Evolutionary conservation across 2,113 vertebrate species (phyloP).

Genomic region (Labeo rohita): DNA sequence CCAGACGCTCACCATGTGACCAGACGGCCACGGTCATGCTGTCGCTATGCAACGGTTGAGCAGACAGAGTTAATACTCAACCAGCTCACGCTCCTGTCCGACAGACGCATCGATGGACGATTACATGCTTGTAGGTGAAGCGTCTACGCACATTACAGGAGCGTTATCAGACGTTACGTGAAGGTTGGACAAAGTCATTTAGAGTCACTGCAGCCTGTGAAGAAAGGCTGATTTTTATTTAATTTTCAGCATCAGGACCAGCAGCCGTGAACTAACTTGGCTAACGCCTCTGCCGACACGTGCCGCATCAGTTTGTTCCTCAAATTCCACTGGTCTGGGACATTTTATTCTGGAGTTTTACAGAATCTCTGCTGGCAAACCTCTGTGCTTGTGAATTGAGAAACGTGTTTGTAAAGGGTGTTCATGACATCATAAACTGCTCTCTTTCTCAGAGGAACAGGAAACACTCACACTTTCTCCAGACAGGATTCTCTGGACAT

Average conservation of each 20-base stretch:
- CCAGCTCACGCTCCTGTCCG: neutral
- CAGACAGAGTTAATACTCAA: neutral
- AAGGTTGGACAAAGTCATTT: neutral
- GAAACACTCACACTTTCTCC: slow-evolving; percentile 90
- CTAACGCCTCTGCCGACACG: too few relatives aligned
- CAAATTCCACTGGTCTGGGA: too few relatives aligned
- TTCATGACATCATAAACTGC: neutral
- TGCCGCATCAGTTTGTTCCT: too few relatives aligned
- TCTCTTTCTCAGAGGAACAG: neutral
- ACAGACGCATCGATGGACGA: neutral
- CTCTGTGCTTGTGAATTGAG: neutral
- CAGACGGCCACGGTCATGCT: neutral
- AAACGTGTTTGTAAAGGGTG: neutral
- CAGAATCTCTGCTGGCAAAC: neutral
- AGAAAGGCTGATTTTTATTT: too few relatives aligned
- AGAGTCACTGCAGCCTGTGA: too few relatives aligned
- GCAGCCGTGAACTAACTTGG: too few relatives aligned
- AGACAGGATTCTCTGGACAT: slow-evolving; percentile 94
- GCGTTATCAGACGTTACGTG: neutral
- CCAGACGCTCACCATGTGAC: neutral
- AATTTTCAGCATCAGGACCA: too few relatives aligned
- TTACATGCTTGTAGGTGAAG: neutral
- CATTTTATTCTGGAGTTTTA: too few relatives aligned
- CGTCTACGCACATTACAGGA: neutral
- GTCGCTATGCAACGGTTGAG: neutral